Evolutionary conservation across 2,797 vertebrate species (phyloP).

Genomic region (Syndactyla subalaris): DNA sequence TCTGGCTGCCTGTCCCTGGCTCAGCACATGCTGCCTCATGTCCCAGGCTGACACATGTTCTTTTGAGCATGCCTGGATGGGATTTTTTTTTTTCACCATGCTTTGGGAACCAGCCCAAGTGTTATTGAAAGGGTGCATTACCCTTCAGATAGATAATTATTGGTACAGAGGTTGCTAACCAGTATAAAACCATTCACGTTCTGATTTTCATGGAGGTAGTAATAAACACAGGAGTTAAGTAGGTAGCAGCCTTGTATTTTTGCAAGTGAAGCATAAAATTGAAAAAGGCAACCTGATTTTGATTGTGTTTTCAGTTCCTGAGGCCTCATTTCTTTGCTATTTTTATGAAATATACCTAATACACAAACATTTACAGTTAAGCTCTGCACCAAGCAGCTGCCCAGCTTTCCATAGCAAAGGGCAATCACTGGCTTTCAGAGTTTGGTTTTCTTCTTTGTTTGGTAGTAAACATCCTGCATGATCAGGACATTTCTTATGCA

Average conservation of each 20-base stretch:
- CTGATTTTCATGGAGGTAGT: background rate
- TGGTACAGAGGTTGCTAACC: background rate
- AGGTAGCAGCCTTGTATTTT: background rate
- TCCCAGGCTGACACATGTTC: background rate
- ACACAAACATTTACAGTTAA: background rate
- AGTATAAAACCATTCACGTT: background rate
- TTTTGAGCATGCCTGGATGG: background rate
- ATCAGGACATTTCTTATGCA: background rate
- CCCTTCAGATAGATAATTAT: background rate
- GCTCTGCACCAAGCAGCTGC: background rate
- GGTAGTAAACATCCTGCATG: background rate
- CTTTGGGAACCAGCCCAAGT: background rate
- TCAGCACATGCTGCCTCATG: fast-evolving
- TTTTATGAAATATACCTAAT: background rate
- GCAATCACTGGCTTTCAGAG: background rate
- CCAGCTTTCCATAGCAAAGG: background rate
- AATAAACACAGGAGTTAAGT: background rate
- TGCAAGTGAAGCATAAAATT: background rate
- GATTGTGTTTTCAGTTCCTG: background rate
- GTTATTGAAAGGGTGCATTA: background rate
- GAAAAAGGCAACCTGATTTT: background rate
- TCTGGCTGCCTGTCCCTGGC: background rate
- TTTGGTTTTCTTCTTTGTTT: background rate
- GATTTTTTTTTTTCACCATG: background rate
- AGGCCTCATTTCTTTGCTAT: background rate